Evolutionary conservation across 2,797 vertebrate species (phyloP).

Genomic region (Anabacerthia variegaticeps): DNA sequence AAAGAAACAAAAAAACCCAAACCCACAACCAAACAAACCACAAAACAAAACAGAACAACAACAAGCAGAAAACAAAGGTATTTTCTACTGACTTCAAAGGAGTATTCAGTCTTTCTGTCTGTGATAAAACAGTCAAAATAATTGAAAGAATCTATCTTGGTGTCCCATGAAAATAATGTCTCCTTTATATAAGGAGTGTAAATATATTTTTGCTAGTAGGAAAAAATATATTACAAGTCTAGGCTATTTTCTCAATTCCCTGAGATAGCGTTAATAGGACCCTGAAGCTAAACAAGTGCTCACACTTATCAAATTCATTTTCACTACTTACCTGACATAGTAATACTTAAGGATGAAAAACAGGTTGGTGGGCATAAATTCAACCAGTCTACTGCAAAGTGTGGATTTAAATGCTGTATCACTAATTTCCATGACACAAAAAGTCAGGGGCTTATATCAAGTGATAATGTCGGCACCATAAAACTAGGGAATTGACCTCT

Average conservation of each 20-base stretch:
- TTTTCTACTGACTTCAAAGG: background rate
- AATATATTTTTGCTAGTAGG: background rate
- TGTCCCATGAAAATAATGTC: background rate
- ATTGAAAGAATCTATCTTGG: background rate
- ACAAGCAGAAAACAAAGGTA: background rate
- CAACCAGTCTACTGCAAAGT: background rate
- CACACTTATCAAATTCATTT: background rate
- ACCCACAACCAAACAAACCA: background rate
- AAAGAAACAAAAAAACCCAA: background rate
- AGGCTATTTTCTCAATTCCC: background rate
- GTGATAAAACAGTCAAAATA: background rate
- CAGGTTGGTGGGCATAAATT: background rate
- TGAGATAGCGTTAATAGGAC: background rate
- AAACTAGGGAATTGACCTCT: rapidly evolving
- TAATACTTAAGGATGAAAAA: background rate
- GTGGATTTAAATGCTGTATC: background rate
- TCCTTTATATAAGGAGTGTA: background rate
- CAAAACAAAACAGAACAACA: background rate
- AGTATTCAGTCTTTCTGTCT: background rate
- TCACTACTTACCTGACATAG: background rate
- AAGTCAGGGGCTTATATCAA: background rate
- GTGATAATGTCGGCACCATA: rapidly evolving
- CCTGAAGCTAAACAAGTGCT: background rate
- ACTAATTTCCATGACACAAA: background rate
- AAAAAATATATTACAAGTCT: background rate